Base-by-base conservation (phyloP, 2,888 invertebrate species). In the Aleiodes testaceus region DNA sequence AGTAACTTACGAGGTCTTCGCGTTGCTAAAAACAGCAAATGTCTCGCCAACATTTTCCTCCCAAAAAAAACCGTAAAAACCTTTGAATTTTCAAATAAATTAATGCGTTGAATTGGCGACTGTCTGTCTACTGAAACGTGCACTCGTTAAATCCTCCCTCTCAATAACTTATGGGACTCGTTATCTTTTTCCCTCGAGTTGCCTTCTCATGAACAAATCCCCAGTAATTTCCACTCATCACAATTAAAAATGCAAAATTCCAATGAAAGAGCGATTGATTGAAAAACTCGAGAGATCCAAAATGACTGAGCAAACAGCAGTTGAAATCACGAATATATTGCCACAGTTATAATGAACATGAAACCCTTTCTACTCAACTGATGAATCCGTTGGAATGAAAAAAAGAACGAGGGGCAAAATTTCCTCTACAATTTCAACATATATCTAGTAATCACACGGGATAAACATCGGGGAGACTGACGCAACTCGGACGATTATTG, bases 1-100 rank as follows among this genome's bases (percentile, higher is more conserved):
- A 22, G 53, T 22, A 59, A 87, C 87, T 87, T 84, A 87, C 87
- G 79, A 66, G 85, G 82, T 78, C 83, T 79, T 75, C 84, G 80
- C 71, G 87, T 86, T 72, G 87, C 87, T 76, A 87, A 75, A 75
- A 86, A 87, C 64, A 87, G 81, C 14, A 87, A 81, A 78, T 87
- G 85, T 77, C 84, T 84, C 70, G 87, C 87, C 82, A 87, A 70
- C 87, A 87, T 87, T 77, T 69, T 80, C 14, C 63, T 49, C 22
- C 3, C 26, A 2, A 2, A 26, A 26, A 26, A 26, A 26, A 26
- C 3, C 3, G 26, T 2, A 26, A 26, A 26, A 26, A 26, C 26
- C 5, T 26, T 26, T 2, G n/a, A n/a, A n/a, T n/a, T n/a, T n/a
- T n/a, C n/a, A n/a, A n/a, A n/a, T n/a, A n/a, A n/a, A n/a, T n/a